These are phyloP conservation scores for Morpho helenor DNA, from an alignment of 2,888 invertebrate species.

Conservation along the genomic window DNA sequence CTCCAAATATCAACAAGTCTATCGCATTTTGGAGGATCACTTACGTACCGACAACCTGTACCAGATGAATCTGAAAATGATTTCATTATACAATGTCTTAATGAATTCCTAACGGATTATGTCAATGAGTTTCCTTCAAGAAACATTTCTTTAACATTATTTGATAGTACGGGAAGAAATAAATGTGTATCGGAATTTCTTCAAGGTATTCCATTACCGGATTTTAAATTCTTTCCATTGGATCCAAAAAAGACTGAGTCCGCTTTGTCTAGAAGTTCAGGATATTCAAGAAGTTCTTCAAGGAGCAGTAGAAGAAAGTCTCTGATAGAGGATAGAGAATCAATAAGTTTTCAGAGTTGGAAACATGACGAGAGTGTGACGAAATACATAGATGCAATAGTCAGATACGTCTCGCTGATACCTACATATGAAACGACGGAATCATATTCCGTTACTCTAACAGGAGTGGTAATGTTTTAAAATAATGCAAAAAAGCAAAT, in stretches of 20 bases:
- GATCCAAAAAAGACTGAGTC: constrained; percentile 56
- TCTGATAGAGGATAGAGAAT: constrained; percentile 50
- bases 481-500: no score
- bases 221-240: constrained; percentile 53
- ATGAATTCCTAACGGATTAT: constrained; percentile 72
- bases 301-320: constrained; percentile 44
- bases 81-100: constrained; percentile 67
- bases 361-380: constrained; percentile 16
- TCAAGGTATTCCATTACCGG: constrained; percentile 79
- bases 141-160: constrained; percentile 73
- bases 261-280: constrained; percentile 63
- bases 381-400: constrained; percentile 48
- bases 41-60: constrained; percentile 54
- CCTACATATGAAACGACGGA: constrained; percentile 74
- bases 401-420: constrained; percentile 84
- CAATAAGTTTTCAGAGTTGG: constrained; percentile 40
- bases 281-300: constrained; percentile 58
- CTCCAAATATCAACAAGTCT: constrained; percentile 55
- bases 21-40: constrained; percentile 53
- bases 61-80: constrained; percentile 50
- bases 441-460: constrained; percentile 55
- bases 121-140: constrained; percentile 70
- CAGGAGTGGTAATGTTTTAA: constrained; percentile 50
- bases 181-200: constrained; percentile 76
- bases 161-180: constrained; percentile 75